phyloP scores from a whole-genome alignment of 1,140 invertebrate genomes.

The Drosophila pseudoobscura region DNA sequence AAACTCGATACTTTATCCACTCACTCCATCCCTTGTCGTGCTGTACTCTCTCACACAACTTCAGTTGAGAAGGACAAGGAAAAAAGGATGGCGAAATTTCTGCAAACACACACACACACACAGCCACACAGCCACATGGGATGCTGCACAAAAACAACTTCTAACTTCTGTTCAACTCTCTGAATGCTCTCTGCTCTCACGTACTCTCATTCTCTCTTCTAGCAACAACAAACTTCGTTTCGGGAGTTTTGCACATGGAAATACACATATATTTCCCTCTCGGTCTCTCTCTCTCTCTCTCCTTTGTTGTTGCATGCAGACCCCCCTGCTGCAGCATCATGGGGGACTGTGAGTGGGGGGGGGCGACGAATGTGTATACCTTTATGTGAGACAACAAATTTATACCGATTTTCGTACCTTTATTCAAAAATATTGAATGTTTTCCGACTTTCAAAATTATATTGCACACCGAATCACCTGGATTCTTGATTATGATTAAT shows the following conservation, averaged over 20 bases:
- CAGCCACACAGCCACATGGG: background rate
- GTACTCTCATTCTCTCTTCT: constrained; percentile 19
- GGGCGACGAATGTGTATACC: constrained; percentile 51
- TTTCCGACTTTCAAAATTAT: constrained; percentile 45
- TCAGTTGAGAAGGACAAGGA: constrained; percentile 50
- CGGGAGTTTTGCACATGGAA: constrained; percentile 38
- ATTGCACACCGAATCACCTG: constrained; percentile 67
- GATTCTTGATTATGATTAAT: constrained; percentile 23
- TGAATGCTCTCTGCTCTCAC: constrained; percentile 5
- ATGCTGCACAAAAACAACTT: constrained; percentile 67
- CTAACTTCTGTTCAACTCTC: constrained; percentile 28
- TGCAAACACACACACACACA: constrained; percentile 31
- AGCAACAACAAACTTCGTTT: constrained; percentile 47
- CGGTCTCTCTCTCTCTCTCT: constrained; percentile 28
- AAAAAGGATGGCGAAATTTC: constrained; percentile 36
- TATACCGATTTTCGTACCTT: constrained; percentile 48
- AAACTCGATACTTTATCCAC: background rate
- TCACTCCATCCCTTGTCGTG: background rate
- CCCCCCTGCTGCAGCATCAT: background rate
- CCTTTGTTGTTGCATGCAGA: constrained; percentile 37
- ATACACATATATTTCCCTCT: constrained; percentile 17
- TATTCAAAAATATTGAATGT: constrained; percentile 28
- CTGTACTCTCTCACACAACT: constrained; percentile 7
- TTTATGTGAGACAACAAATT: constrained; percentile 34
- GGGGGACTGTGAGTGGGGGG: background rate